A percentile compares a stretch with the other conserved stretches of the same genome.
Evolutionary conservation across 30 jellyfish, hydroid and myxozoan species (phyloP).

Genomic region (Pseudorhiza aurosa): DNA sequence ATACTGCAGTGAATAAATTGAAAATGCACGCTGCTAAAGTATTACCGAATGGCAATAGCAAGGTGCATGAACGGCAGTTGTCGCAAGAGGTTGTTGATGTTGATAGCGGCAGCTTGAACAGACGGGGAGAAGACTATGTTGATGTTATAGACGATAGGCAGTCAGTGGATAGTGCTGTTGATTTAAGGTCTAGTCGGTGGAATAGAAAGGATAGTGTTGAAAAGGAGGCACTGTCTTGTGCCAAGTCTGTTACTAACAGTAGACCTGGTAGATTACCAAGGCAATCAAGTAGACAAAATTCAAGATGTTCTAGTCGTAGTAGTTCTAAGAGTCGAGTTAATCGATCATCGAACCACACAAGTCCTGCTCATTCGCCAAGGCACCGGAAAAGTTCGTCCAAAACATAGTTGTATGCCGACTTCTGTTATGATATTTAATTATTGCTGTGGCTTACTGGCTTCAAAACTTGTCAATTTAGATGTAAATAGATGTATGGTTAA

Average conservation of each 20-base stretch:
- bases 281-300: constrained; percentile 43
- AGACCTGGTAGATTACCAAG: constrained; percentile 8
- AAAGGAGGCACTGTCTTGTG: neutral
- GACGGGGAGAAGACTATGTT: constrained; percentile 15
- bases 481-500: no score
- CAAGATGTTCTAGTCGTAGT: constrained; percentile 59
- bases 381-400: constrained; percentile 25
- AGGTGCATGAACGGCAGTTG: neutral
- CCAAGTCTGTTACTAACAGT: neutral
- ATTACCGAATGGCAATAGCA: constrained; percentile 14
- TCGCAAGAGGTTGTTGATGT: constrained; percentile 17
- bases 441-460: no score
- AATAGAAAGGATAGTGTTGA: neutral
- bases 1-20: constrained; percentile 10
- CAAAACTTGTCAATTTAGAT: no score
- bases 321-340: constrained; percentile 39
- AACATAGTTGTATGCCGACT: constrained; percentile 7
- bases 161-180: constrained; percentile 10
- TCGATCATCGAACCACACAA: constrained; percentile 11
- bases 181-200: neutral
- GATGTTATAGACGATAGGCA: constrained; percentile 34
- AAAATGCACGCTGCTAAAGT: constrained; percentile 29
- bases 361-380: constrained; percentile 73
- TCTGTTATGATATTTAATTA: neutral
- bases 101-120: constrained; percentile 1